phyloP scores from a whole-genome alignment of 2,797 vertebrate species.

The Trachops cirrhosus region DNA sequence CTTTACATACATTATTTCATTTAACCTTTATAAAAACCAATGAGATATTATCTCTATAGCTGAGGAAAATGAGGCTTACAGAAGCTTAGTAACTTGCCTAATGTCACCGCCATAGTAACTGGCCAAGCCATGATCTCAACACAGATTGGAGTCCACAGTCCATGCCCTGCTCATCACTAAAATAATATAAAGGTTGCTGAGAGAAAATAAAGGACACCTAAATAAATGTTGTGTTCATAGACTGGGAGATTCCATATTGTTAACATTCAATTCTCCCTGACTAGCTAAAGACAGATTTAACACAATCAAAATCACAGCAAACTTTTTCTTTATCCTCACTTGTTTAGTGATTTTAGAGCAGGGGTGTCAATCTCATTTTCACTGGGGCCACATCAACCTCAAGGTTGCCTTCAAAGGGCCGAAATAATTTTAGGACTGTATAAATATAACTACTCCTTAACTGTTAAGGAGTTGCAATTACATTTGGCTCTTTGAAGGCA shows the following conservation, averaged over 20 bases:
- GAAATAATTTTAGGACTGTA: too few species aligned
- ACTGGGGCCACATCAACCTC: too few species aligned
- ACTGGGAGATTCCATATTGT: not conserved
- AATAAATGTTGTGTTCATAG: not conserved
- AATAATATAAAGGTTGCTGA: not conserved
- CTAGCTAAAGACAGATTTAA: not conserved
- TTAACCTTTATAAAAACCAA: not conserved
- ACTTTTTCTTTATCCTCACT: not conserved
- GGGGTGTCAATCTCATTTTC: too few species aligned
- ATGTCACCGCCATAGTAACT: not conserved
- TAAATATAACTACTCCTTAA: too few species aligned
- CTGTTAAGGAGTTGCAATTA: too few species aligned
- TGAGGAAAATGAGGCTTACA: not conserved
- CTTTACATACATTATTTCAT: not conserved
- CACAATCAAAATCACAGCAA: not conserved
- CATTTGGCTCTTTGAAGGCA: too few species aligned
- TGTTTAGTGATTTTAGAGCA: not conserved
- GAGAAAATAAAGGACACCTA: not conserved
- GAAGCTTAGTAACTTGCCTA: not conserved
- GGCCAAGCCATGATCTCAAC: not conserved
- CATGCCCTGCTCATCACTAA: not conserved
- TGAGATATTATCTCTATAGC: not conserved
- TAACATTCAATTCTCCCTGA: not conserved
- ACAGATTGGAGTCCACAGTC: not conserved
- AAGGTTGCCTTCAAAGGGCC: too few species aligned